phyloP scores from a whole-genome alignment of 92 coral and sea anemone genomes.

The Bergia puertoricense region DNA sequence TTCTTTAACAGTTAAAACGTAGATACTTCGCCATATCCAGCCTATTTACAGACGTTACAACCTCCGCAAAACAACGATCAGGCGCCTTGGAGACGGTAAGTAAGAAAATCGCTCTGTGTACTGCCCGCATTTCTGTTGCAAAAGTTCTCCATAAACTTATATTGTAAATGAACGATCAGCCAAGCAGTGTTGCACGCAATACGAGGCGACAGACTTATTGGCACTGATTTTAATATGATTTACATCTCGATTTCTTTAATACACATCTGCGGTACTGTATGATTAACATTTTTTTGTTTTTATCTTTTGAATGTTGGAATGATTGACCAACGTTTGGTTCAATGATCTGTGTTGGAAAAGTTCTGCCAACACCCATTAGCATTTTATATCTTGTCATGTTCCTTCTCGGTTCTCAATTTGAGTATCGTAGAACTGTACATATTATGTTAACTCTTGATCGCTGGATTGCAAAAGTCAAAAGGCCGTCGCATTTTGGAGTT shows the following conservation, averaged over 20 bases:
- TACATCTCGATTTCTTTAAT: slow-evolving; percentile 4
- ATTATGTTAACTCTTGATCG: not conserved
- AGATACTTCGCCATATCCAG: slow-evolving; percentile 84
- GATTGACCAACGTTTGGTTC: not conserved
- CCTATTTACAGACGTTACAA: slow-evolving; percentile 64
- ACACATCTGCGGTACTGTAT: not conserved
- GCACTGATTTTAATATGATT: slow-evolving; percentile 13
- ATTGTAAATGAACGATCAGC: slow-evolving; percentile 16
- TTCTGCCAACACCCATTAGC: slow-evolving; percentile 38
- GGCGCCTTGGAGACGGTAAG: slow-evolving; percentile 77
- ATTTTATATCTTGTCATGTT: not conserved
- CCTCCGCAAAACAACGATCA: slow-evolving; percentile 85
- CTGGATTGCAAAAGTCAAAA: not conserved
- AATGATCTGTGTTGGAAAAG: not conserved
- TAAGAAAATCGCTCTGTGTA: not conserved
- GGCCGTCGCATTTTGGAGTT: not conserved
- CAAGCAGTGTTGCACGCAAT: slow-evolving; percentile 35
- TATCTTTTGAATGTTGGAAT: slow-evolving; percentile 6
- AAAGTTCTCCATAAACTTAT: not conserved
- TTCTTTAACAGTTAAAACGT: slow-evolving; percentile 75
- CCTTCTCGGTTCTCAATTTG: not conserved
- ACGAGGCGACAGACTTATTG: not conserved
- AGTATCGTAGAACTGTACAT: not conserved
- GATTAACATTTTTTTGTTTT: not conserved
- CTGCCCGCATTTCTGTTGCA: not conserved